A percentile compares a stretch with the other conserved stretches of the same genome.
Evolutionary conservation across 2,888 invertebrate species (phyloP).

Genomic region (Coelopa pilipes): DNA sequence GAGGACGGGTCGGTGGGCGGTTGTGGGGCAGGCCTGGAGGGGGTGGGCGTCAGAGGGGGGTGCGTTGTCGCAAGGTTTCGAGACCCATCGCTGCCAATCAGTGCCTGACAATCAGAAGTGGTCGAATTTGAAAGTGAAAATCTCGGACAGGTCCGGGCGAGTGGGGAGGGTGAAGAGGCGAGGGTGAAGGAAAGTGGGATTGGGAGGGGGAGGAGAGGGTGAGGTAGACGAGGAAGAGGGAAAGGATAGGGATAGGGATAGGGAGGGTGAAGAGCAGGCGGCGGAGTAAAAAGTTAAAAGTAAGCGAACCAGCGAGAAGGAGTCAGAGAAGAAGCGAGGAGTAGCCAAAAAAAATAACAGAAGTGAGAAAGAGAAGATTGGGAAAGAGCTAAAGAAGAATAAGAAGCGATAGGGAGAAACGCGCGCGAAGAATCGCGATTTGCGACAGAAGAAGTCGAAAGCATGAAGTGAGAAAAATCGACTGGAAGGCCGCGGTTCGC

Average conservation of each 20-base stretch:
- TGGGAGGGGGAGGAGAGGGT: neutral
- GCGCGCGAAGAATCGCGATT: neutral
- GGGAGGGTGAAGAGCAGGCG: neutral
- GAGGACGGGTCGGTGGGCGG: neutral
- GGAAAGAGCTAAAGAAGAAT: neutral
- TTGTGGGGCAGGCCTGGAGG: neutral
- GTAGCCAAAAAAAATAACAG: neutral
- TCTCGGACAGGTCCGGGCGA: too few species aligned
- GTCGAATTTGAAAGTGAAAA: too few species aligned
- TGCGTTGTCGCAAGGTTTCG: too few species aligned
- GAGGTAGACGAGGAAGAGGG: neutral
- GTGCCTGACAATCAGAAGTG: too few species aligned
- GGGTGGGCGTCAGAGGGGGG: neutral
- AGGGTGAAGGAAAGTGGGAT: neutral
- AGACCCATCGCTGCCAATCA: too few species aligned
- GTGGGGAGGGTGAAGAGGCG: too few species aligned
- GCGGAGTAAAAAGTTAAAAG: neutral
- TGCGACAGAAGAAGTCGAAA: neutral
- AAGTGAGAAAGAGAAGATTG: neutral
- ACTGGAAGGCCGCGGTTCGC: neutral
- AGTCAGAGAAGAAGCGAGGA: neutral
- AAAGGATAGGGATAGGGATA: neutral
- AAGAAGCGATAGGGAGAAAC: neutral
- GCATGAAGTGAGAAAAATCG: neutral
- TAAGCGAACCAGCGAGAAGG: neutral